These are phyloP conservation scores for Gonioctena quinquepunctata DNA, from an alignment of 1,140 invertebrate genomes.

Conservation along the genomic window DNA sequence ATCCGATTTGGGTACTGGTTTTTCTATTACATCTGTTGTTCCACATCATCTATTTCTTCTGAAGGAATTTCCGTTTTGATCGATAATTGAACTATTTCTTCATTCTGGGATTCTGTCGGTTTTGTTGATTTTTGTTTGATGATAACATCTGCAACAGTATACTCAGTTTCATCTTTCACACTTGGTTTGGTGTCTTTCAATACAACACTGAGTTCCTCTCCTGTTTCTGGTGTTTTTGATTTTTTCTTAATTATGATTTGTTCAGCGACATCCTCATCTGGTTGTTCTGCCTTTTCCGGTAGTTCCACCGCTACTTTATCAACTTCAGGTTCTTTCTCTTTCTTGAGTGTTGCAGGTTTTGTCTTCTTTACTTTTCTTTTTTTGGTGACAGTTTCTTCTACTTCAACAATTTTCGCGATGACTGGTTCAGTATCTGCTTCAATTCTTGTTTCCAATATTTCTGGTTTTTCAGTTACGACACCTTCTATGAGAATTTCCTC, in stretches of 20 bases:
- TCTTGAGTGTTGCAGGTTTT: slow-evolving; percentile 31
- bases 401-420: neutral
- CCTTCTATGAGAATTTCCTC: too few relatives aligned
- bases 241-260: slow-evolving; percentile 17
- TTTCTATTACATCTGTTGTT: slow-evolving; percentile 12
- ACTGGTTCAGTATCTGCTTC: neutral
- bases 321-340: slow-evolving; percentile 19
- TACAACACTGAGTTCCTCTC: slow-evolving; percentile 17
- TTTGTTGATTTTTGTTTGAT: neutral
- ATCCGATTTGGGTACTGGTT: neutral
- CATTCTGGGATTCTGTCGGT: slow-evolving; percentile 37
- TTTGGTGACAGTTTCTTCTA: neutral
- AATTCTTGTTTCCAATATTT: neutral
- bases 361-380: slow-evolving; percentile 34
- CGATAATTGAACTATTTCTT: too few relatives aligned
- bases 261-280: slow-evolving; percentile 36
- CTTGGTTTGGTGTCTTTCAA: neutral
- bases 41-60: slow-evolving; percentile 48
- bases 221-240: slow-evolving; percentile 2
- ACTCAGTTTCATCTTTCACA: slow-evolving; percentile 17
- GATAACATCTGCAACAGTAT: neutral
- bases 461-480: too few relatives aligned
- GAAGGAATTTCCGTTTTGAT: too few relatives aligned
- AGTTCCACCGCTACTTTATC: too few relatives aligned
- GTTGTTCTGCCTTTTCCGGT: slow-evolving; percentile 34